Base-by-base conservation (phyloP, 2,113 vertebrate species). In the Chinchilla lanigera region DNA sequence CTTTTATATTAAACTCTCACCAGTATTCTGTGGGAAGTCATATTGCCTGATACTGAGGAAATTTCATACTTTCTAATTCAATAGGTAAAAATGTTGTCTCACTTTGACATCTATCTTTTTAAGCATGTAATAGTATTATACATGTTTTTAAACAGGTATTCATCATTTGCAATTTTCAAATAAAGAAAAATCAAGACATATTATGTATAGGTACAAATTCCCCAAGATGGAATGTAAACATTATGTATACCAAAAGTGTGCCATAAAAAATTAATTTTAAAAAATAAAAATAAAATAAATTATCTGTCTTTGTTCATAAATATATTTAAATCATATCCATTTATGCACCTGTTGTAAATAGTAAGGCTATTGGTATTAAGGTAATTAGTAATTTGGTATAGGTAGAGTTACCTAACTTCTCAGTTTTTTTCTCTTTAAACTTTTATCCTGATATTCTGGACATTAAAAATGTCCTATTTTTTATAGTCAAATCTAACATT, bases 91-190 rank as follows among this genome's bases (percentile, higher is more conserved):
- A 81, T 58, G 24, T 78, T 90, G 65, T 78, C 67, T 87, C 67
- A 87, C 56, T 93, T 97, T 33, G 75, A 78, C 41, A 41, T 92
- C 71, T 77, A 56, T 47, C 20, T 50, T 86, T 97, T 93, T 87
- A n/a, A 93, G 3, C 16, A 84, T 44, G 85, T 84, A 35, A 13
- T 54, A 95, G 73, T 52, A 93, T 77, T 81, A 52, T 30, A 73
- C 22, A 86, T 61, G 35, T 54, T 78, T 87, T 91, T 41, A 87
- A 93, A 19, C 33, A 78, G 38, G 12, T 61, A 65, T 82, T 82
- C 75, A 82, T 81, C n/a, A 89, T 89, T 81, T 80, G 1, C 73
- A 85, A 22, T 19, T 89, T 92, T 94, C 28, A 93, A 93, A 78
- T 93, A 95, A 94, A 47, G 65, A 69, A n/a, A 19, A 71, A 71